Percentiles rank a stretch among this genome's conserved stretches.
Conservation (phyloP, 1,140 invertebrate genomes). For the Aphidius gifuensis region DNA sequence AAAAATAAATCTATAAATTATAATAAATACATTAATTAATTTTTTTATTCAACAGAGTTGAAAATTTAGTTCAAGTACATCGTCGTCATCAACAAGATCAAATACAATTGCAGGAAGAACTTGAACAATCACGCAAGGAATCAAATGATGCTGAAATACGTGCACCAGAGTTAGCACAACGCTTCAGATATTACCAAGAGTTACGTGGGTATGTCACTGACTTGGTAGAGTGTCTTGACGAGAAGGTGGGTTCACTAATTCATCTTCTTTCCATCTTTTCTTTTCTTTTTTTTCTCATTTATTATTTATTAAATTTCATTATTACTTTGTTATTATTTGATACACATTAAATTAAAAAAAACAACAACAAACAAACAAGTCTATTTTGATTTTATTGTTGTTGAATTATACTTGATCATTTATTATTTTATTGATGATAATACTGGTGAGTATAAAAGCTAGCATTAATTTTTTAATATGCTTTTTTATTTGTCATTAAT, state of each 20-base stretch:
- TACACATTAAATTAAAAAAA: not conserved
- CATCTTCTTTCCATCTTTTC: slow-evolving; percentile 44
- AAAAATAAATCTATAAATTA: not conserved
- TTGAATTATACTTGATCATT: not conserved
- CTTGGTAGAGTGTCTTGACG: slow-evolving; percentile 93
- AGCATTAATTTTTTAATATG: not conserved
- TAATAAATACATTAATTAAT: not conserved
- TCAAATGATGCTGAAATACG: slow-evolving; percentile 61
- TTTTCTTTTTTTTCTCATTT: slow-evolving; percentile 33
- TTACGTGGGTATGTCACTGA: slow-evolving; percentile 93
- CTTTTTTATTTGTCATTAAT: slow-evolving; percentile 3
- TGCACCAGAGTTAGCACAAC: slow-evolving; percentile 67
- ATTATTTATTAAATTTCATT: slow-evolving; percentile 2
- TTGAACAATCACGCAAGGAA: slow-evolving; percentile 62
- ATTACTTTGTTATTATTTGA: not conserved
- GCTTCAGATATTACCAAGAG: slow-evolving; percentile 92
- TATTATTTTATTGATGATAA: too few relatives aligned
- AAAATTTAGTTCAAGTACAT: slow-evolving; percentile 60
- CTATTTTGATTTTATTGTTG: not conserved
- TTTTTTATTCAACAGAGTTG: slow-evolving; percentile 52
- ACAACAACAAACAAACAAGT: too few relatives aligned
- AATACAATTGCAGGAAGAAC: slow-evolving; percentile 59
- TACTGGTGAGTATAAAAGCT: not conserved
- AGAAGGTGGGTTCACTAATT: slow-evolving; percentile 71
- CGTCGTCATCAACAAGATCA: slow-evolving; percentile 56